Evolutionary conservation across 2,888 invertebrate species (phyloP).

Genomic region (Anticlea derivata): DNA sequence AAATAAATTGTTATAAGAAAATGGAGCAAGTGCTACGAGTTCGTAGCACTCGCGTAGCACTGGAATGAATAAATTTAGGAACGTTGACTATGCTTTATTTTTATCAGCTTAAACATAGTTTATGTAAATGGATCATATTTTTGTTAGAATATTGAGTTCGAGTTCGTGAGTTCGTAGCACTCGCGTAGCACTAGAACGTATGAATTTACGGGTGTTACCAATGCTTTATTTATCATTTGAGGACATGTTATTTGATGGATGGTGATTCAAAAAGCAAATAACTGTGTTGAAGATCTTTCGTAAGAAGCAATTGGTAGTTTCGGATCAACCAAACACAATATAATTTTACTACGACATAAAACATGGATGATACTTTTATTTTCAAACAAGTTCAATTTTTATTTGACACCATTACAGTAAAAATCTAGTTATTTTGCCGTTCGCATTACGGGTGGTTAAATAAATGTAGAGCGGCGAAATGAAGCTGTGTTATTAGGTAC

Average conservation of each 20-base stretch:
- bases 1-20: too few species aligned
- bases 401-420: neutral
- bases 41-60: slow-evolving; percentile 23
- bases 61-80: neutral
- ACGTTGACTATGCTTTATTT: neutral
- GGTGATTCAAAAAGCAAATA: too few species aligned
- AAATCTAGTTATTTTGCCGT: slow-evolving; percentile 3
- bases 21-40: slow-evolving; percentile 1
- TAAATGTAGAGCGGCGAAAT: slow-evolving; percentile 5
- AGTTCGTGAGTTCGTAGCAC: slow-evolving; percentile 16
- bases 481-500: slow-evolving; percentile 15
- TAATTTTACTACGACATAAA: too few species aligned
- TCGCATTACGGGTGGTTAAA: slow-evolving; percentile 4
- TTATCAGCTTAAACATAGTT: too few species aligned
- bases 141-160: neutral
- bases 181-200: slow-evolving; percentile 13
- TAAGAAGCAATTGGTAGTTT: too few species aligned
- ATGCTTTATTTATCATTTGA: neutral
- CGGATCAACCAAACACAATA: too few species aligned
- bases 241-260: too few species aligned
- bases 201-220: neutral
- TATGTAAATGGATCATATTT: too few species aligned
- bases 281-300: too few species aligned
- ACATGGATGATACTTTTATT: too few species aligned
- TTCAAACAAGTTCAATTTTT: neutral